Percentiles rank a stretch among this genome's conserved stretches.
phyloP scores from a whole-genome alignment of 2,888 invertebrate species.

The Periphyllus acericola region DNA sequence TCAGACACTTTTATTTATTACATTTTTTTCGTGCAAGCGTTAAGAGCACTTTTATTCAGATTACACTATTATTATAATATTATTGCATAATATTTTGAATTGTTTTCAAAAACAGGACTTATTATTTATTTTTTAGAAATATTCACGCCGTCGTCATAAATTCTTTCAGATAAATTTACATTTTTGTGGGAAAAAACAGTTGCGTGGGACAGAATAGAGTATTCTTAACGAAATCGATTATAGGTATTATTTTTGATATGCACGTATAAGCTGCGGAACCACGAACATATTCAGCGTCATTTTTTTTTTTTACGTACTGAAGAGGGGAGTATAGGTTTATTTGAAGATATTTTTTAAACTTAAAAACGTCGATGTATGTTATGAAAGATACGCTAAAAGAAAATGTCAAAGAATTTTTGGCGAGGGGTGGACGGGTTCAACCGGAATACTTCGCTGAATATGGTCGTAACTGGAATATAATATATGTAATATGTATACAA shows the following conservation, averaged over 20 bases:
- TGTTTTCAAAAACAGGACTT: not conserved
- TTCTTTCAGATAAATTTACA: slow-evolving; percentile 5
- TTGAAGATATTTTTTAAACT: not conserved
- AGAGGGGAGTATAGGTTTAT: not conserved
- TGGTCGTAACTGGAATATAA: not conserved
- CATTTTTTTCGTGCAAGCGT: not conserved
- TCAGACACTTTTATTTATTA: slow-evolving; percentile 10
- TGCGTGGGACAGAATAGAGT: not conserved
- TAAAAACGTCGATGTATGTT: not conserved
- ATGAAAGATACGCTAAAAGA: not conserved
- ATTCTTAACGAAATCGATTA: not conserved
- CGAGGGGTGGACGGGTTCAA: not conserved
- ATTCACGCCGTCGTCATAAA: not conserved
- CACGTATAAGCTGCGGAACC: not conserved
- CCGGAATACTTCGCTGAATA: not conserved
- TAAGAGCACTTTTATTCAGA: slow-evolving; percentile 9
- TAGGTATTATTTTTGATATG: not conserved
- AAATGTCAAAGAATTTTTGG: not conserved
- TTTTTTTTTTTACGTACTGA: not conserved
- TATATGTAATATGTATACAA: not conserved
- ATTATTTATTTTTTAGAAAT: not conserved
- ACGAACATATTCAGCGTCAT: not conserved
- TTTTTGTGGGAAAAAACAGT: not conserved
- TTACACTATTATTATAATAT: not conserved
- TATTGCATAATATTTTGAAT: not conserved